These are phyloP conservation scores for Drosophila heteroneura DNA, from an alignment of 2,888 invertebrate species.

Conservation along the genomic window DNA sequence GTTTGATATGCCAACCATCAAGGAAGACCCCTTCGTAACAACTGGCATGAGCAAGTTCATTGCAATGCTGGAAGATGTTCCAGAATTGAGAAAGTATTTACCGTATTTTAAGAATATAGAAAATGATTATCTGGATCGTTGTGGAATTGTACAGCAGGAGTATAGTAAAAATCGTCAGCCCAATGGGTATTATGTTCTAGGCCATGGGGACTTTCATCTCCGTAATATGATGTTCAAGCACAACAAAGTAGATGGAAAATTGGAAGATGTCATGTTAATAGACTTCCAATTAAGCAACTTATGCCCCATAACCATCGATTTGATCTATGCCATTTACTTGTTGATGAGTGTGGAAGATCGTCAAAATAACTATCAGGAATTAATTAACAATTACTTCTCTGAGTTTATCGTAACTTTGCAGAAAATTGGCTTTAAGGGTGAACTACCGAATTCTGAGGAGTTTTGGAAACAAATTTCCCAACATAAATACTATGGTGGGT, in stretches of 20 bases:
- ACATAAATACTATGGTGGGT: conserved; percentile 59
- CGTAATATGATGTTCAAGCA: conserved; percentile 70
- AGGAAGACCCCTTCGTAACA: conserved; percentile 35
- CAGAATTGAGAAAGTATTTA: conserved; percentile 42
- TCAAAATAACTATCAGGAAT: conserved; percentile 6
- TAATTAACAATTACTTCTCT: conserved; percentile 52
- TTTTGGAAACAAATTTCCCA: conserved; percentile 58
- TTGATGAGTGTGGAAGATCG: conserved; percentile 60
- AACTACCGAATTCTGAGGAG: conserved; percentile 58
- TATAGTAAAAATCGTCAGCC: conserved; percentile 38
- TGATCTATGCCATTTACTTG: conserved; percentile 65
- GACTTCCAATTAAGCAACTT: conserved; percentile 65
- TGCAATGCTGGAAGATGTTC: conserved; percentile 43
- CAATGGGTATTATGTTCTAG: conserved; percentile 39
- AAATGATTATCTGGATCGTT: not conserved
- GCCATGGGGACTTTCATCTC: conserved; percentile 69
- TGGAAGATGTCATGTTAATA: conserved; percentile 59
- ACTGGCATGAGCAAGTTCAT: conserved; percentile 52
- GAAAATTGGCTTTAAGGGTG: conserved; percentile 60
- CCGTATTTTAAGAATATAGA: conserved; percentile 21
- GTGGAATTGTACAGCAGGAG: conserved; percentile 21
- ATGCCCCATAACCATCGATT: conserved; percentile 57
- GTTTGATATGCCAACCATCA: conserved; percentile 55
- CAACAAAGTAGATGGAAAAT: conserved; percentile 40
- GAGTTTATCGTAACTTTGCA: conserved; percentile 59